These are phyloP conservation scores for Hirtodrosophila alboralis DNA, from an alignment of 2,888 invertebrate species.

Conservation along the genomic window DNA sequence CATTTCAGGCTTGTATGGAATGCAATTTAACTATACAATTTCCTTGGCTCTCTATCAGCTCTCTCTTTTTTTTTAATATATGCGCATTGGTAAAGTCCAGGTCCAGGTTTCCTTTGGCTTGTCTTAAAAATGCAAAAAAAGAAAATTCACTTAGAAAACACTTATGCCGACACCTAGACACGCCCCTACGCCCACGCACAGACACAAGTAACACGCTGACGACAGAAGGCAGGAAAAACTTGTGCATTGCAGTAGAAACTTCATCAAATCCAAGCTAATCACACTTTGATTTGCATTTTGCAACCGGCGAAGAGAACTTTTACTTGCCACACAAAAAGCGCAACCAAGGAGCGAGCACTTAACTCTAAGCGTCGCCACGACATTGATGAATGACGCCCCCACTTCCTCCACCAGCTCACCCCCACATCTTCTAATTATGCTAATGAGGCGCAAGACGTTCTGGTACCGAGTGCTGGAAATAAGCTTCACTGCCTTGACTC, in stretches of 20 bases:
- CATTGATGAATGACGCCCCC: conserved; percentile 68
- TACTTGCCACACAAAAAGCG: conserved; percentile 51
- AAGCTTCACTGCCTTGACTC: conserved; percentile 57
- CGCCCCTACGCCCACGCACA: conserved; percentile 9
- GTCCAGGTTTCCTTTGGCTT: conserved; percentile 10
- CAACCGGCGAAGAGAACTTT: conserved; percentile 47
- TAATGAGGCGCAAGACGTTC: conserved; percentile 62
- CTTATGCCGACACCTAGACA: conserved; percentile 59
- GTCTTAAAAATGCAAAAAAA: conserved; percentile 17
- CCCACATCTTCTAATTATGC: conserved; percentile 69
- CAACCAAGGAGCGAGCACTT: conserved; percentile 66
- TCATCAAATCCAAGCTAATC: conserved; percentile 76
- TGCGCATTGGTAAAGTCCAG: conserved; percentile 41
- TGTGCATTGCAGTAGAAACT: conserved; percentile 72
- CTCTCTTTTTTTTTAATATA: conserved; percentile 40
- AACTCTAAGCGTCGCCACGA: conserved; percentile 60
- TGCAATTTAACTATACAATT: conserved; percentile 15
- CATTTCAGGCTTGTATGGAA: background rate
- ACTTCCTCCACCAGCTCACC: background rate
- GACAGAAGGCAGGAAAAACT: conserved; percentile 41
- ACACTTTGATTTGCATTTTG: conserved; percentile 77
- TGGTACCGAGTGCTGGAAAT: conserved; percentile 52
- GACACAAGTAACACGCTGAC: background rate
- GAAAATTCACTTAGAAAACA: conserved; percentile 70
- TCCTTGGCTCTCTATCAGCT: background rate